phyloP scores from a whole-genome alignment of 2,888 invertebrate genomes.

The Cremastinae sp. region DNA sequence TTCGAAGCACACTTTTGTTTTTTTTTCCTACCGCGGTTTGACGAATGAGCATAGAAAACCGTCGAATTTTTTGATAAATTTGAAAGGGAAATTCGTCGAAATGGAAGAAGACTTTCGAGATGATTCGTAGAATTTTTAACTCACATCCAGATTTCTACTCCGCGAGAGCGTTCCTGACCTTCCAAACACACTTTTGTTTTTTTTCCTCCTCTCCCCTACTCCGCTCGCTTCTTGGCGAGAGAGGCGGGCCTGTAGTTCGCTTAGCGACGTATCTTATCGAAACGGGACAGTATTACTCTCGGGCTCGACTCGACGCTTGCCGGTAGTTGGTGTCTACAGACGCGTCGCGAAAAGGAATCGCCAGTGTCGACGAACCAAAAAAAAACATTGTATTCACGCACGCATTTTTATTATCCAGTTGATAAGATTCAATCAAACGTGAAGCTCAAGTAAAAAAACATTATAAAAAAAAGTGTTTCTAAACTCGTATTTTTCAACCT shows the following conservation, averaged over 20 bases:
- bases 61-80: not conserved
- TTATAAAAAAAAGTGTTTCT: no score
- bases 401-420: not conserved
- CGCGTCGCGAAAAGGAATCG: conserved; percentile 17
- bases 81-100: no score
- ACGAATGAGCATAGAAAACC: not conserved
- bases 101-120: no score
- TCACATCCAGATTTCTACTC: no score
- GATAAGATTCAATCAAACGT: not conserved
- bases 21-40: not conserved
- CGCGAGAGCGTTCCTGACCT: conserved; percentile 49
- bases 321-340: conserved; percentile 32
- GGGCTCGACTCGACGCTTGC: conserved; percentile 30
- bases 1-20: not conserved
- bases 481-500: no score
- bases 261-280: conserved; percentile 56
- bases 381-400: not conserved
- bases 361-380: conserved; percentile 9
- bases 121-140: no score
- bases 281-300: conserved; percentile 29
- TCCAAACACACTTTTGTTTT: conserved; percentile 28
- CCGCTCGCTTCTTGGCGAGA: conserved; percentile 8
- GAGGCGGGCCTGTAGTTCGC: conserved; percentile 25
- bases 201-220: conserved; percentile 5
- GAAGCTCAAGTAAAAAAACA: no score